Base-by-base conservation (phyloP, 2,888 invertebrate genomes). In the Cryptophagus acutangulus region DNA sequence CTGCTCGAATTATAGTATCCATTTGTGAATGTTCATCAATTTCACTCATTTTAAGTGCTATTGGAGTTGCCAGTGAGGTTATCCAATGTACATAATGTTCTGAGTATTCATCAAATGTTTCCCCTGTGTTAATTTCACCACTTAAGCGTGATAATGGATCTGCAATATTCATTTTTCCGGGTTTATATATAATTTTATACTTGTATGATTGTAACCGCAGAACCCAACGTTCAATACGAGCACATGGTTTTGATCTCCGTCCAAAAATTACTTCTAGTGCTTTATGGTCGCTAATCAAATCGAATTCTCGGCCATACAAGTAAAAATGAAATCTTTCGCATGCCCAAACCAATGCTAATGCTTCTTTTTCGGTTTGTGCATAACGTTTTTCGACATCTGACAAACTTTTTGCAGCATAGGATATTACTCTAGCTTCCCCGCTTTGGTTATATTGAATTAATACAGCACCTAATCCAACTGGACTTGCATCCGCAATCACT, bases 321-420 rank as follows among this genome's bases (percentile, higher is more conserved):
- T 52, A 54, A 24, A 49, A 40, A 16, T 47, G 30, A 17, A 52
- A 51, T 10, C 38, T 31, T 38, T 51, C 64, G 65, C 31, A 59
- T 41, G 62, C 65, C 52, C 58, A 71, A 10, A 69, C 54, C 4
- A 69, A 44, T 8, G 61, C 59, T 10, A 69, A 51, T 5, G 61
- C 65, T 49, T 63, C 59, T 35, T 47, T 55, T 44, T 60, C 61
- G 3, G 55, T 56, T 40, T 60, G 56, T 1, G 53, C 68, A 47
- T 61, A 59, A 13, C 49, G 25, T 29, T 33, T 43, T 24, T 46
- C 47, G 15, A 28, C 26, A 3, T 50, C 41, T 5, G 49, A 35
- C 20, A 54, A 18, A 29, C 45, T 54, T 35, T 45, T 52, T 35
- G 42, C 52, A 16, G 45, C 51, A 37, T 42, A 53, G n/a, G 38